Evolutionary conservation across 2,113 vertebrate genomes (phyloP).

Genomic region (Campylomormyrus tamandua): DNA sequence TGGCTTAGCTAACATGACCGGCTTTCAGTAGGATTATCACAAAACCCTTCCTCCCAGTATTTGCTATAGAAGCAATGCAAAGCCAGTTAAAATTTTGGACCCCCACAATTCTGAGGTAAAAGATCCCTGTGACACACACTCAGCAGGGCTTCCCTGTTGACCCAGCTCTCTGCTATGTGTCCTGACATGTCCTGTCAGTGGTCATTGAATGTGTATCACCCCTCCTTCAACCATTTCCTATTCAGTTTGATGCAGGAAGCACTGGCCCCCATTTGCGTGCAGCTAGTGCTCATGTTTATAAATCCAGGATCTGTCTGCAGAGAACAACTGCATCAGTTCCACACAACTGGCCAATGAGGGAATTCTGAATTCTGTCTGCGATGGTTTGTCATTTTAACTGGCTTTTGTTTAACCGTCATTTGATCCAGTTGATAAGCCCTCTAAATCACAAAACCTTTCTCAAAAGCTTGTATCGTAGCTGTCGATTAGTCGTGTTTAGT

Average conservation of each 20-base stretch:
- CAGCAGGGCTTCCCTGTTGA: neutral
- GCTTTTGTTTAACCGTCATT: neutral
- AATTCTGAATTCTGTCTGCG: neutral
- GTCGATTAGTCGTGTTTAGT: neutral
- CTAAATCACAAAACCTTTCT: neutral
- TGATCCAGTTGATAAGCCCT: neutral
- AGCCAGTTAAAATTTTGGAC: neutral
- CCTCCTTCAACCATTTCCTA: neutral
- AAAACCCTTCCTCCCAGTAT: neutral
- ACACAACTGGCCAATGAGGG: neutral
- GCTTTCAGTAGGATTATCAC: neutral
- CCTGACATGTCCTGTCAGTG: constrained; percentile 11
- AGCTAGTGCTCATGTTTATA: neutral
- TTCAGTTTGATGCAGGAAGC: neutral
- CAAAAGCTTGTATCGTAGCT: neutral
- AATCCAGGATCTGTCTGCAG: neutral
- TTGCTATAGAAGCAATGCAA: neutral
- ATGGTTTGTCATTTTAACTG: neutral
- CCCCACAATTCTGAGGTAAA: neutral
- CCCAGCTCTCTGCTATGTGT: neutral
- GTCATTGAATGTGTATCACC: neutral
- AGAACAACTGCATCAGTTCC: neutral
- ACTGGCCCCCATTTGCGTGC: neutral
- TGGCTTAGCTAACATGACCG: neutral
- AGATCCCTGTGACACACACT: neutral